Evolutionary conservation across 2,113 vertebrate genomes (phyloP), one percentile per base, ranked within the genome.

Genomic region (Brachypteracias leptosomus): DNA sequence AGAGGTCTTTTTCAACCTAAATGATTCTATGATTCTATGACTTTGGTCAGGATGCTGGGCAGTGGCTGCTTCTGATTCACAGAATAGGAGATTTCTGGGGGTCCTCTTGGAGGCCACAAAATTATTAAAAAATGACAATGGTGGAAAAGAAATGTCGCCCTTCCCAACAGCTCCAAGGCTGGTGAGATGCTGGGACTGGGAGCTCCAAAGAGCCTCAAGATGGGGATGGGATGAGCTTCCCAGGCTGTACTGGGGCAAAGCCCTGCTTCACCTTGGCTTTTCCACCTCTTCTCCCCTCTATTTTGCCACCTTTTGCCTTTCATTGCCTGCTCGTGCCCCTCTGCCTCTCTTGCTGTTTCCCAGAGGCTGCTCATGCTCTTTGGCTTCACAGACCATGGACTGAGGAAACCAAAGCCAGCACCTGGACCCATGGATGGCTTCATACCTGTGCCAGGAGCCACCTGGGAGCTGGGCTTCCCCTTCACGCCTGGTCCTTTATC

Each of bases 401-500:
- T 67, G 67, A 62, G 18, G 31, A 71, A 57, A 75, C n/a, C 28
- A 71, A 44, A 90, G 78, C 11, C 21, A 21, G 36, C 65, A 74
- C 40, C 24, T 5, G 5, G 44, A 58, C 13, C 44, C 2, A 1
- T 2, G 0, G 36, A 49, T 0, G 2, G 31, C 66, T 85, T 75
- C 85, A 51, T 33, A 19, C 26, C 13, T 70, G 62, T 65, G 44
- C 16, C 68, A 66, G 59, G 61, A 88, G 20, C 49, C 35, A 46
- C 11, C 19, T 36, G 38, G 28, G 29, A 90, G 7, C 33, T 62
- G 80, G 13, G 29, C 15, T 51, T 46, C 40, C 42, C 28, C 25
- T n/a, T 51, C 51, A 28, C 25, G 28, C 1, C 0, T 0, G 0
- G 42, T 44, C 42, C 66, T 88, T 79, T 5, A 1, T 24, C 31